Percentiles rank a stretch among this genome's conserved stretches.
Conservation (phyloP, 2,797 vertebrate genomes). For the Pelodytes ibericus region DNA sequence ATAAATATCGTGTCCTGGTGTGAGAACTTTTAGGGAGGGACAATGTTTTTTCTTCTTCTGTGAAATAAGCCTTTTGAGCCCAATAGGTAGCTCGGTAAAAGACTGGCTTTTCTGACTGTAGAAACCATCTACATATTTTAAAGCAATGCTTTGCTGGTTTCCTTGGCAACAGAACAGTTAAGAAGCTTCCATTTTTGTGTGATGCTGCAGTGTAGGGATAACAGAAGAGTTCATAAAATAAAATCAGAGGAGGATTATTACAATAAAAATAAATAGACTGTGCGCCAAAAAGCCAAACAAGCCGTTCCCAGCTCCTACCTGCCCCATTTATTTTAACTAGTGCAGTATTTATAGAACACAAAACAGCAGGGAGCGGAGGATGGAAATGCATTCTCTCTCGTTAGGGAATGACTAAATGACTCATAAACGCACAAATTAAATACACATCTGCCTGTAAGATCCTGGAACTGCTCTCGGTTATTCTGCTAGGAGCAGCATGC, state of each 20-base stretch:
- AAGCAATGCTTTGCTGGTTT: background rate
- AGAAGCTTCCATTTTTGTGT: conserved; percentile 14
- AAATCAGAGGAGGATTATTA: conserved; percentile 52
- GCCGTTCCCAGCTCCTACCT: conserved; percentile 66
- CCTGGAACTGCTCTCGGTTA: conserved; percentile 62
- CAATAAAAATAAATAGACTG: conserved; percentile 64
- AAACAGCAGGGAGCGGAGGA: conserved; percentile 73
- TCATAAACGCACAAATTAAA: conserved; percentile 79
- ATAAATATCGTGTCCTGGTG: too few species aligned
- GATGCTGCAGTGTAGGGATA: conserved; percentile 40
- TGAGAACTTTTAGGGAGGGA: too few species aligned
- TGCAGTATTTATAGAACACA: conserved; percentile 75
- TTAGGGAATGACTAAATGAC: conserved; percentile 74
- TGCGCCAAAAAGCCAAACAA: conserved; percentile 65
- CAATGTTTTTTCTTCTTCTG: too few species aligned
- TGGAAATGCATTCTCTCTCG: conserved; percentile 75
- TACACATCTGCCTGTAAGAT: conserved; percentile 72
- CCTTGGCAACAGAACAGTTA: conserved; percentile 7
- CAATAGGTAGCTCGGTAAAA: too few species aligned
- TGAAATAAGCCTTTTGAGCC: too few species aligned
- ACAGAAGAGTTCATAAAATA: conserved; percentile 53
- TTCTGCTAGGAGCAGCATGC: conserved; percentile 37
- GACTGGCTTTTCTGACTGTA: too few species aligned
- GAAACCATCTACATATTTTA: too few species aligned
- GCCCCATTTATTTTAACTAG: conserved; percentile 72